A percentile compares a stretch with the other conserved stretches of the same genome.
These are phyloP conservation scores for Rhipidura dahli DNA, from an alignment of 2,113 vertebrate species.

Conservation along the genomic window DNA sequence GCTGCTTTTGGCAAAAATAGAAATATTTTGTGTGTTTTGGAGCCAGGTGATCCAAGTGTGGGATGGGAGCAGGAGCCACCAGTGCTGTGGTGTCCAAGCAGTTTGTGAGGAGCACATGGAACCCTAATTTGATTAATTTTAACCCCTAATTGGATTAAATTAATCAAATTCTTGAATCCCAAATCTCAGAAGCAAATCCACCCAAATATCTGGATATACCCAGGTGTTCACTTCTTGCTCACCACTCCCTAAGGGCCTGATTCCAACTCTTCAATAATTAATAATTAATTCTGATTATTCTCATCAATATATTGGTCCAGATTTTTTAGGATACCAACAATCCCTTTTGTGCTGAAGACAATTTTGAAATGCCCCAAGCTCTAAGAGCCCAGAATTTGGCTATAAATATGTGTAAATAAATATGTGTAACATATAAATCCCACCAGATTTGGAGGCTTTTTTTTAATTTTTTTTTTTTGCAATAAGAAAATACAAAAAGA, in stretches of 20 bases:
- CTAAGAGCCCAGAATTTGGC: neutral
- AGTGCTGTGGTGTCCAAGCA: neutral
- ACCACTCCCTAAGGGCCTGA: neutral
- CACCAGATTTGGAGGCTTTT: neutral
- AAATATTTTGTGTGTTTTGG: neutral
- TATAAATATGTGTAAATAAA: neutral
- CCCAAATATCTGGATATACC: neutral
- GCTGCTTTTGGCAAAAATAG: neutral
- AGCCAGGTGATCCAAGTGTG: neutral
- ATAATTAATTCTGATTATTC: neutral
- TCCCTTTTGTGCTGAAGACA: neutral
- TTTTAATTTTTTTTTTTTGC: neutral
- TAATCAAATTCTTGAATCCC: neutral
- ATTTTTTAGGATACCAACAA: neutral
- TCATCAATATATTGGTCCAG: neutral
- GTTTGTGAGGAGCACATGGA: neutral
- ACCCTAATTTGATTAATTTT: neutral
- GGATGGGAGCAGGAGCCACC: neutral
- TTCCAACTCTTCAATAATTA: neutral
- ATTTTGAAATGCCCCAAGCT: neutral
- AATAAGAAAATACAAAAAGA: neutral
- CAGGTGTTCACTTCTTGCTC: neutral
- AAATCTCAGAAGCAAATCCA: neutral
- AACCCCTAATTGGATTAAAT: neutral
- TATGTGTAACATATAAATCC: fast-evolving